A percentile compares a stretch with the other conserved stretches of the same genome.
phyloP scores from a whole-genome alignment of 2,888 invertebrate species.

The Pollenia amentaria region DNA sequence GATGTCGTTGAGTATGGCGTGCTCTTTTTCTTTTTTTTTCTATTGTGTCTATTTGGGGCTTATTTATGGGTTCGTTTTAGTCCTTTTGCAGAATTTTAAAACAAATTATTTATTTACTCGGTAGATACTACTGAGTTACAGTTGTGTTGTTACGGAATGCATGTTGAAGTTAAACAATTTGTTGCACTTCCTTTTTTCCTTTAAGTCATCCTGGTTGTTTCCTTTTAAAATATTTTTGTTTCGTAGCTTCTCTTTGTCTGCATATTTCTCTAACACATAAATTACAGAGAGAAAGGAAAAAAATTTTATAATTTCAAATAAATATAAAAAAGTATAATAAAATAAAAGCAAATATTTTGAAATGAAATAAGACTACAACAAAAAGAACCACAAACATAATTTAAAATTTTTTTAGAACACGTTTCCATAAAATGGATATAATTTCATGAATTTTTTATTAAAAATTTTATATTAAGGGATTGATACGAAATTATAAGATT shows the following conservation, averaged over 20 bases:
- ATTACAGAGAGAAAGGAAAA: conserved; percentile 9
- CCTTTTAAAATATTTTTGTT: conserved; percentile 59
- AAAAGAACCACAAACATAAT: too few relatives aligned
- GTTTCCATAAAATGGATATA: too few relatives aligned
- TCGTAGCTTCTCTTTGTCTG: background rate
- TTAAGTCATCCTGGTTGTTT: conserved; percentile 67
- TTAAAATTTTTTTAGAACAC: too few relatives aligned
- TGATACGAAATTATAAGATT: too few relatives aligned
- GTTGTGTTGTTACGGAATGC: conserved; percentile 75
- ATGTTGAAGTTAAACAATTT: conserved; percentile 73
- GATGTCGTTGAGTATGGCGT: conserved; percentile 36
- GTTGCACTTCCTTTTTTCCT: conserved; percentile 61
- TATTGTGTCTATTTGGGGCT: background rate
- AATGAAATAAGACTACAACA: too few relatives aligned
- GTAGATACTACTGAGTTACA: conserved; percentile 34
- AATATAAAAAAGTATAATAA: background rate
- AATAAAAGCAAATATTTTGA: too few relatives aligned
- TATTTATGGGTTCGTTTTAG: background rate
- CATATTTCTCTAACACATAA: conserved; percentile 53
- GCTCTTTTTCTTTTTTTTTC: background rate
- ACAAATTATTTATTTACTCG: conserved; percentile 53
- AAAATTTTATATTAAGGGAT: too few relatives aligned
- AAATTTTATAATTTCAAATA: background rate
- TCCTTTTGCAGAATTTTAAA: conserved; percentile 12
- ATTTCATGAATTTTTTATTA: too few relatives aligned